Evolutionary conservation across 2,888 invertebrate genomes (phyloP).

Genomic region (Pogonocherus hispidulus): DNA sequence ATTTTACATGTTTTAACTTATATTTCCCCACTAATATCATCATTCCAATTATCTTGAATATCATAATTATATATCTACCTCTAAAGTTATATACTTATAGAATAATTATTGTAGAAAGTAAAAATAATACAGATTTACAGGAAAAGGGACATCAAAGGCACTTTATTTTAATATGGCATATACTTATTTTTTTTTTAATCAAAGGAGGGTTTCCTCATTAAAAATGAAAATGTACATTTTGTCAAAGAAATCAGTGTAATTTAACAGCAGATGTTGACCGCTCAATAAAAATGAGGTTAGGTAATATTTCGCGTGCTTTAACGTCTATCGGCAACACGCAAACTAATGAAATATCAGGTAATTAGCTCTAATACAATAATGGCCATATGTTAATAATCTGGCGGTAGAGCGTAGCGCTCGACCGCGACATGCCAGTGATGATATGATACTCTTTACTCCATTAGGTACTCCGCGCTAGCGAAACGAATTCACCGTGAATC

Average conservation of each 20-base stretch:
- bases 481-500: constrained; percentile 27
- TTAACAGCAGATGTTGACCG: constrained; percentile 40
- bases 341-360: constrained; percentile 66
- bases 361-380: constrained; percentile 66
- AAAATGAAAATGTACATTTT: constrained; percentile 42
- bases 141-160: background rate
- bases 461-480: constrained; percentile 12
- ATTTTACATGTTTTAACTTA: too few relatives aligned
- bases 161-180: background rate
- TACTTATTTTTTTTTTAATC: constrained; percentile 5
- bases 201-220: constrained; percentile 29
- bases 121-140: too few relatives aligned
- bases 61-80: too few relatives aligned
- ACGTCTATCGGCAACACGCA: constrained; percentile 56
- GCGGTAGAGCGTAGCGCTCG: constrained; percentile 36
- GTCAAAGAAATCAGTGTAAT: constrained; percentile 38
- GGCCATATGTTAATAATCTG: constrained; percentile 64
- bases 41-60: too few relatives aligned
- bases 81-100: too few relatives aligned
- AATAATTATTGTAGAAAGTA: too few relatives aligned
- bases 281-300: constrained; percentile 51
- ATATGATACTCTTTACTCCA: constrained; percentile 45
- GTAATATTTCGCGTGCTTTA: constrained; percentile 51
- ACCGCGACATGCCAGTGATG: constrained; percentile 46
- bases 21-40: too few relatives aligned